These are phyloP conservation scores for Esperia sulphurella DNA, from an alignment of 2,888 invertebrate species.

Conservation along the genomic window DNA sequence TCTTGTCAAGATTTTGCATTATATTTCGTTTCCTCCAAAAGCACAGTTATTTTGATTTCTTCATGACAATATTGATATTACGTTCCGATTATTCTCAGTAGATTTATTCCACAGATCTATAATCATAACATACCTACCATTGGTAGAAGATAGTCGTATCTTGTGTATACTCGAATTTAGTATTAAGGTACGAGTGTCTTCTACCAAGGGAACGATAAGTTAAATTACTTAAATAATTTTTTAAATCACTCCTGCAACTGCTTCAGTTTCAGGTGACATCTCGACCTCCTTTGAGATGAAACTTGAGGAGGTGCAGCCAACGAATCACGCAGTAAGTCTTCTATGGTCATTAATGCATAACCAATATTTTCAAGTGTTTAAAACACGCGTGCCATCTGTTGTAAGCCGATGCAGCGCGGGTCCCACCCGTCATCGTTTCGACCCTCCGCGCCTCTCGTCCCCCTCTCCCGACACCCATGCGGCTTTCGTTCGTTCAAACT, in stretches of 20 bases:
- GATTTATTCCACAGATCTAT: no score
- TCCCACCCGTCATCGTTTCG: slow-evolving; percentile 62
- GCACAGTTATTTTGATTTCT: no score
- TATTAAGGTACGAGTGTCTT: no score
- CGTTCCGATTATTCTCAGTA: no score
- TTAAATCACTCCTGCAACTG: slow-evolving; percentile 18
- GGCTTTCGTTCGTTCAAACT: slow-evolving; percentile 79
- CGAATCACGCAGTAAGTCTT: slow-evolving; percentile 73
- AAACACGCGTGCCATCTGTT: slow-evolving; percentile 79
- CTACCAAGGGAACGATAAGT: no score
- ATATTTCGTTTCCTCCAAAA: background rate
- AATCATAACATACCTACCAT: no score
- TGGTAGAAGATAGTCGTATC: no score
- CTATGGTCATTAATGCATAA: slow-evolving; percentile 48
- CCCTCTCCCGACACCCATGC: slow-evolving; percentile 64
- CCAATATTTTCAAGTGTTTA: slow-evolving; percentile 73
- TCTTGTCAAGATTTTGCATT: slow-evolving; percentile 33
- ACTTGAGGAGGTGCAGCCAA: slow-evolving; percentile 61
- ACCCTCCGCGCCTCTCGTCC: slow-evolving; percentile 50
- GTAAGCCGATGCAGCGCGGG: slow-evolving; percentile 70
- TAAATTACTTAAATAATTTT: no score
- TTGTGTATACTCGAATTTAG: no score
- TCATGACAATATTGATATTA: no score
- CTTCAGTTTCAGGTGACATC: slow-evolving; percentile 44
- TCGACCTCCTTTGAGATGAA: slow-evolving; percentile 74